phyloP scores from a whole-genome alignment of 1,140 invertebrate genomes.

The Chionoecetes opilio region DNA sequence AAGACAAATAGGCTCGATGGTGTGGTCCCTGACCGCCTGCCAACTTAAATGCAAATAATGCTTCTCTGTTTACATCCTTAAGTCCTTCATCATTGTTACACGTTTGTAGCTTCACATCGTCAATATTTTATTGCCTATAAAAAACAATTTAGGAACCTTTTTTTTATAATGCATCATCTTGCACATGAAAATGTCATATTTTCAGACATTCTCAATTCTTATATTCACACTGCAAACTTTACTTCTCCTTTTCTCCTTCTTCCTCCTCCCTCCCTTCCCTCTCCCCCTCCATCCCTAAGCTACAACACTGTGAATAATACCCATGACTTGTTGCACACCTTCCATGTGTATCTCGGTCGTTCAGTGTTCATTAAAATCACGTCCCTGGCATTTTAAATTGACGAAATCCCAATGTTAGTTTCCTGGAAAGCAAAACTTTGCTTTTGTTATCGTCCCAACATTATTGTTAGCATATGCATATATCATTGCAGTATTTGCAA shows the following conservation, averaged over 20 bases:
- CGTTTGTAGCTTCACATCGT: background rate
- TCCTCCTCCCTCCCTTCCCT: background rate
- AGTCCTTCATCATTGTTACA: conserved; percentile 5
- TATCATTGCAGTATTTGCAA: background rate
- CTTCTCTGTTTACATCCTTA: background rate
- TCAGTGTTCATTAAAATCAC: conserved; percentile 44
- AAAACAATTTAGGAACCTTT: background rate
- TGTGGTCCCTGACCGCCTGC: too few relatives aligned
- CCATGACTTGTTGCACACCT: background rate
- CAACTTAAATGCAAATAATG: too few relatives aligned
- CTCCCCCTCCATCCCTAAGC: conserved; percentile 34
- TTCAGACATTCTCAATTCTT: background rate
- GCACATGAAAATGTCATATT: background rate
- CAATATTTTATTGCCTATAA: background rate
- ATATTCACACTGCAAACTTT: background rate
- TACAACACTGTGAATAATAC: background rate
- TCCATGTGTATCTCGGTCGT: background rate
- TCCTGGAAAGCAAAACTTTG: conserved; percentile 5
- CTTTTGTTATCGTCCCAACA: conserved; percentile 35
- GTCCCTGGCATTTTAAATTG: conserved; percentile 36
- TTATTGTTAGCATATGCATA: background rate
- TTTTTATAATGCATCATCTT: background rate
- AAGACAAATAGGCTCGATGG: too few relatives aligned
- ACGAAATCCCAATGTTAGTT: background rate
- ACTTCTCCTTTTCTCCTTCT: background rate